Evolutionary conservation across 1,140 invertebrate genomes (phyloP), one percentile per base, ranked within the genome.

Genomic region (Psilanteris sp.): DNA sequence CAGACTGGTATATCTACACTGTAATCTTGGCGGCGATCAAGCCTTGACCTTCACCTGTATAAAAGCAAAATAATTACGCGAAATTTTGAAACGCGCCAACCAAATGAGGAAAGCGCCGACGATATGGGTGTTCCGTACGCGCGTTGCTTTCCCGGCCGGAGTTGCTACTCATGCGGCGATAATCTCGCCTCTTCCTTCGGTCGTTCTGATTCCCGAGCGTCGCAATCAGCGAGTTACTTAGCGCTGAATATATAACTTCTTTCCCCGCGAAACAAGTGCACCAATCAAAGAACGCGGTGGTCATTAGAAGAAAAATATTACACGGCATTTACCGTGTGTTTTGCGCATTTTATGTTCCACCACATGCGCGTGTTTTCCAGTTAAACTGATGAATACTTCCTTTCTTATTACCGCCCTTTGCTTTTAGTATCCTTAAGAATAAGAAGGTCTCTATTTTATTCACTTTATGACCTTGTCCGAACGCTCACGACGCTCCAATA

Each of bases 141-240:
- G 67, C 72, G 48, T 77, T 70, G 70, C 37, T 76, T 80, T 79
- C 75, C 77, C 71, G 68, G 61, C 64, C 59, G 78, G 78, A 82
- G 68, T 81, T 79, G 80, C 82, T 73, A 82, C 81, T 82, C 81
- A 82, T 82, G 82, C 81, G 73, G 80, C 61, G 80, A n/a, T 74
- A 81, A 79, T 81, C 77, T 81, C 71, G 70, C 71, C 48, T 29
- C 64, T 62, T 73, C 36, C 61, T 20, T 57, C 27, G 20, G 9
- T 4, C 20, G 37, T 27, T 55, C 37, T 20, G 67, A 57, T 72
- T 73, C 64, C 32, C 68, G 57, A 75, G 72, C 59, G 54, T 52
- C 73, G 64, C 73, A 76, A 76, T 76, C 73, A 76, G 64, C 59
- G 41, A 70, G 73, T 76, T 76, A 76, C 57, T 76, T 76, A 76